Base-by-base conservation (phyloP, 2,797 vertebrate species). In the Labroides dimidiatus region DNA sequence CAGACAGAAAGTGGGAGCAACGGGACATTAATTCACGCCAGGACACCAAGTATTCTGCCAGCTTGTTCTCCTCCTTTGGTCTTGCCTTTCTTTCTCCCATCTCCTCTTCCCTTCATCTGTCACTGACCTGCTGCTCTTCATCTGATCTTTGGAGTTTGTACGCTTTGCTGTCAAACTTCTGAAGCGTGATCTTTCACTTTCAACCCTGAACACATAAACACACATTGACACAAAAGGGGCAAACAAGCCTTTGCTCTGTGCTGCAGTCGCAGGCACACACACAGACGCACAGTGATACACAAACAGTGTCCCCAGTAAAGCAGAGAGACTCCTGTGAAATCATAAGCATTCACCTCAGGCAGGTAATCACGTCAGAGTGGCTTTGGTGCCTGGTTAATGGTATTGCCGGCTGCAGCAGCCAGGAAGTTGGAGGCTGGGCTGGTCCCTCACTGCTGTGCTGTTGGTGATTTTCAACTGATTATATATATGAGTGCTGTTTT, bases 11-110 rank as follows among this genome's bases (percentile, higher is more conserved):
- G 73, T 23, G 59, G 42, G 71, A 62, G 75, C 33, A 71, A 78
- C 48, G 10, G 51, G 75, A 62, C 88, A 87, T 82, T 75, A 85
- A 86, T 82, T 84, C 78, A 83, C 64, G 70, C 44, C 60, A 41
- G 79, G 79, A 81, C 72, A 69, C 64, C 52, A 1, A 48, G 60
- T 47, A 47, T 56, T 83, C 80, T 78, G 73, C 82, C 77, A 86
- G 72, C 66, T 84, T 55, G 58, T 69, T 71, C 68, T 72, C 63
- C 51, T 4, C 42, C 64, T 77, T 75, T 74, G 27, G 2, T 78
- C 76, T 63, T 56, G 55, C 51, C 42, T n/a, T 9, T 48, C n/a
- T 10, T 33, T 15, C 12, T 2, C 19, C 44, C 17, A 55, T 66
- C 64, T 56, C 20, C 6, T 64, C 47, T 61, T 52, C 8, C 30